A percentile compares a stretch with the other conserved stretches of the same genome.
These are phyloP conservation scores for Neolamprologus toae DNA, from an alignment of 2,113 vertebrate genomes.

Conservation along the genomic window DNA sequence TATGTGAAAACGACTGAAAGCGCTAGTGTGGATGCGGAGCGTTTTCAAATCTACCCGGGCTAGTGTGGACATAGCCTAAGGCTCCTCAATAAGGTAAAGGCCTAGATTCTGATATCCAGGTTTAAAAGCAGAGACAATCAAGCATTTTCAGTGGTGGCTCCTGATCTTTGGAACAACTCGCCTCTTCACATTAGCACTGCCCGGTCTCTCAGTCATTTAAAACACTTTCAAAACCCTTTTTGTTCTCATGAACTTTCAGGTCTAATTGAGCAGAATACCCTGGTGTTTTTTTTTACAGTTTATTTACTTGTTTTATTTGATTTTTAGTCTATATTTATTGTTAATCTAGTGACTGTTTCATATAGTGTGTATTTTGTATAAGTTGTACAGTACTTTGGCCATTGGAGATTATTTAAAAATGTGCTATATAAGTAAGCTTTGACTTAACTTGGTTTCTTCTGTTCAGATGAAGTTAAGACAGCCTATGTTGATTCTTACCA, in stretches of 20 bases:
- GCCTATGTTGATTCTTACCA: neutral
- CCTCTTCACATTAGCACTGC: neutral
- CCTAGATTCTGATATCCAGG: neutral
- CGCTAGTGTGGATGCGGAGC: accelerated
- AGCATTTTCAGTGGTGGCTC: neutral
- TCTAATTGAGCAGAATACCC: neutral
- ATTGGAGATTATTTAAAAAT: neutral
- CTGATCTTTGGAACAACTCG: neutral
- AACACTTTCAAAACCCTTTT: neutral
- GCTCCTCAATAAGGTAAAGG: neutral
- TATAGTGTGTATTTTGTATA: neutral
- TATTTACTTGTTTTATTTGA: neutral
- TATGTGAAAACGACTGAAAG: neutral
- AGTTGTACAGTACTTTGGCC: neutral
- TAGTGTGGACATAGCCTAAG: neutral
- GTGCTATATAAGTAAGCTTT: neutral
- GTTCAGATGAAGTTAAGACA: neutral
- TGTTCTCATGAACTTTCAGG: neutral
- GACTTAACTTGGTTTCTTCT: neutral
- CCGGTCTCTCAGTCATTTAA: neutral
- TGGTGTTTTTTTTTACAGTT: neutral
- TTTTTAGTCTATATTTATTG: neutral
- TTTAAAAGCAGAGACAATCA: neutral
- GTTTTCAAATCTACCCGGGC: accelerated
- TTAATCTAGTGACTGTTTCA: neutral